A percentile compares a stretch with the other conserved stretches of the same genome.
Evolutionary conservation across 2,888 invertebrate genomes (phyloP).

Genomic region (Rhogogaster chlorosoma): DNA sequence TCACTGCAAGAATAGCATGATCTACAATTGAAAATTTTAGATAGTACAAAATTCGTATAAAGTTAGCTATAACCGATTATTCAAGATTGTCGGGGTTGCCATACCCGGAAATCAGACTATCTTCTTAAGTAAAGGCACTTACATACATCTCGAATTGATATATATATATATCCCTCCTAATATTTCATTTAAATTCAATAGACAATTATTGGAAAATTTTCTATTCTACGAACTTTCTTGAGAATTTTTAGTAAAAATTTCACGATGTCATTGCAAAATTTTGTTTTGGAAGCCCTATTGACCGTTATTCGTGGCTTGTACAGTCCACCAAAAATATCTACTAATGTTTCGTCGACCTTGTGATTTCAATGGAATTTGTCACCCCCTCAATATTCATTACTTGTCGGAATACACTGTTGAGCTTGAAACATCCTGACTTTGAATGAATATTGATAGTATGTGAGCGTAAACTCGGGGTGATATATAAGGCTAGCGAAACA

Average conservation of each 20-base stretch:
- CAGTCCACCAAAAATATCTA: conserved; percentile 10
- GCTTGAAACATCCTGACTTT: background rate
- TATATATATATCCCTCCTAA: conserved; percentile 38
- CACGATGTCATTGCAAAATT: conserved; percentile 1
- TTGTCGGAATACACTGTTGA: background rate
- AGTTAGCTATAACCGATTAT: background rate
- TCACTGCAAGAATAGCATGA: background rate
- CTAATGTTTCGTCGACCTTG: background rate
- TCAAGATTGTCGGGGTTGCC: background rate
- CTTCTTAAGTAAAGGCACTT: conserved; percentile 44
- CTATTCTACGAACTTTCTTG: conserved; percentile 12
- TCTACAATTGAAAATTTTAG: background rate
- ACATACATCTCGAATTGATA: background rate
- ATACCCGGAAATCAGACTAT: background rate
- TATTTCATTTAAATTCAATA: conserved; percentile 24
- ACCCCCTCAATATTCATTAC: background rate
- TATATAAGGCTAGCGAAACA: background rate
- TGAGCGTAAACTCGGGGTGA: background rate
- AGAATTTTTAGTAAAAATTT: background rate
- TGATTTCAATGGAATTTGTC: conserved; percentile 18
- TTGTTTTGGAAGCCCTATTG: conserved; percentile 40
- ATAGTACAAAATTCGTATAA: conserved; percentile 32
- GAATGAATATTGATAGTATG: background rate
- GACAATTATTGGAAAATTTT: conserved; percentile 18
- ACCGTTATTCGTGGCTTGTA: background rate